Conservation (phyloP, 2,888 invertebrate species). For the Melinaea menophilus region DNA sequence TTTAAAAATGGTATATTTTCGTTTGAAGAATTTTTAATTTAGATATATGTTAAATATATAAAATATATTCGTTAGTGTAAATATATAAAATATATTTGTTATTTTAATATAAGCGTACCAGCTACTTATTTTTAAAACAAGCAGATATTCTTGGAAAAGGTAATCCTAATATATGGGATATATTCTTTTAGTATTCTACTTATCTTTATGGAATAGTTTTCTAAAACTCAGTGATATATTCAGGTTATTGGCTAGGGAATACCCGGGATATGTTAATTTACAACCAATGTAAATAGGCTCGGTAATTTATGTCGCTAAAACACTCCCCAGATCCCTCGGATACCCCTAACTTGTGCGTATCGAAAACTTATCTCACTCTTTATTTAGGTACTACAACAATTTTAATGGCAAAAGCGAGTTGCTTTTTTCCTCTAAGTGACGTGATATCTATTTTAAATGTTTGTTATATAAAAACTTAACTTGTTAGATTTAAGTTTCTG, state of each 20-base stretch:
- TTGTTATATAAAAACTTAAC: neutral
- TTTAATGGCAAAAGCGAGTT: neutral
- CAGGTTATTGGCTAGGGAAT: constrained; percentile 63
- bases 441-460: neutral
- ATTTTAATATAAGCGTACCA: too few species aligned
- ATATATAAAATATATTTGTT: too few species aligned
- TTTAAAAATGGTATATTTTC: too few species aligned
- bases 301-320: constrained; percentile 70
- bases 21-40: too few species aligned
- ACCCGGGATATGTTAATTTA: constrained; percentile 71
- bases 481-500: too few species aligned
- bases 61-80: too few species aligned
- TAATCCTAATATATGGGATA: neutral
- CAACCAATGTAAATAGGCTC: constrained; percentile 68
- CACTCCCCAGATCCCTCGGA: constrained; percentile 49
- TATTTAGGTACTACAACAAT: neutral
- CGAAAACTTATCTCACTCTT: constrained; percentile 5
- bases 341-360: constrained; percentile 3
- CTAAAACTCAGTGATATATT: constrained; percentile 42
- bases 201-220: constrained; percentile 30
- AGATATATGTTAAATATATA: too few species aligned
- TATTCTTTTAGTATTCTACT: constrained; percentile 5
- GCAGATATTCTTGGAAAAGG: neutral
- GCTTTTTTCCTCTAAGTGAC: neutral
- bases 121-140: too few species aligned